A percentile compares a stretch with the other conserved stretches of the same genome.
Conservation (phyloP, 2,888 invertebrate genomes). For the Malthinus flaveolus region DNA sequence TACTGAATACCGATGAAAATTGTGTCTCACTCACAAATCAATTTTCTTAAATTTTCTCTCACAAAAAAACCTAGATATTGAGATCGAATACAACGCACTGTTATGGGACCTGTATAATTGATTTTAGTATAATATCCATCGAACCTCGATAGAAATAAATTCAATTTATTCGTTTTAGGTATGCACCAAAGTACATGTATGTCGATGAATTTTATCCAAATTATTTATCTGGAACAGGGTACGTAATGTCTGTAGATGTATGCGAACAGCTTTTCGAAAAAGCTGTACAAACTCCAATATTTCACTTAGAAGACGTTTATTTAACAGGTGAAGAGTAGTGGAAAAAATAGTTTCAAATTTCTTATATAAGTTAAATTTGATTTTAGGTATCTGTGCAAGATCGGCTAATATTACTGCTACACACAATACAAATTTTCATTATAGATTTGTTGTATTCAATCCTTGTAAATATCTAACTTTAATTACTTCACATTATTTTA, state of each 20-base stretch:
- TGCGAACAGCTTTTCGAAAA: constrained; percentile 67
- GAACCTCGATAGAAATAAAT: no score
- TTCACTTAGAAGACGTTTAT: constrained; percentile 78
- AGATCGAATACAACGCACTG: no score
- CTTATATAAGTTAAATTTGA: constrained; percentile 7
- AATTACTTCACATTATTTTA: constrained; percentile 62
- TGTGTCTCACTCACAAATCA: no score
- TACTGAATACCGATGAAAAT: no score
- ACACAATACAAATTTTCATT: constrained; percentile 69
- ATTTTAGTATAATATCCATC: no score
- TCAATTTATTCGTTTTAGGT: constrained; percentile 60
- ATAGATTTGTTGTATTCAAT: constrained; percentile 56
- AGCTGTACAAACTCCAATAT: constrained; percentile 67
- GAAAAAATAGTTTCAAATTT: background rate
- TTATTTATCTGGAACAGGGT: constrained; percentile 80
- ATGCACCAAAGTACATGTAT: constrained; percentile 79
- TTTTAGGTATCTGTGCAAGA: constrained; percentile 64
- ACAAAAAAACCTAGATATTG: no score
- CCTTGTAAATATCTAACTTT: constrained; percentile 58
- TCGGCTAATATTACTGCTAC: constrained; percentile 62
- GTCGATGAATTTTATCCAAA: constrained; percentile 72
- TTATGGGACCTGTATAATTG: no score
- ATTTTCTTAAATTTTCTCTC: no score
- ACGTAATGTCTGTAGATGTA: constrained; percentile 70
- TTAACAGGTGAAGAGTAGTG: constrained; percentile 62